These are phyloP conservation scores for Crossaster papposus DNA, from an alignment of 53 echinoderm and acorn worm species.

Conservation along the genomic window DNA sequence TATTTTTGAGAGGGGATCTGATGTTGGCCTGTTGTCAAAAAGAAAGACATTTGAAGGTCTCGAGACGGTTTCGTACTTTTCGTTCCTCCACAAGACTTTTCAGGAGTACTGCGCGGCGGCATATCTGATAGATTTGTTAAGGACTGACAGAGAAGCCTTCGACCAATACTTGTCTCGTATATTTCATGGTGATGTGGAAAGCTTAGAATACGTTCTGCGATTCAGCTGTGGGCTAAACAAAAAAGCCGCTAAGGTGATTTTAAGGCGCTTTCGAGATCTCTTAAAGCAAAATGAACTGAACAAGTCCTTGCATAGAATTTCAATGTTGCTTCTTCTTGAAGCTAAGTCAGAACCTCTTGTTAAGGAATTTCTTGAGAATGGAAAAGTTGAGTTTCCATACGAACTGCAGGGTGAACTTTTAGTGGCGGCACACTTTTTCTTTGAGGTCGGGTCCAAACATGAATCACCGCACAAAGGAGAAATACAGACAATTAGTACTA, in stretches of 20 bases:
- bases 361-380: not conserved
- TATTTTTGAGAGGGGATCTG: not conserved
- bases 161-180: not conserved
- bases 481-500: not conserved
- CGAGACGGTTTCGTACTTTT: not conserved
- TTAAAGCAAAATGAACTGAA: not conserved
- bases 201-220: slow-evolving; percentile 17
- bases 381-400: not conserved
- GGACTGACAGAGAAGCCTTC: not conserved
- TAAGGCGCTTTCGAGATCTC: not conserved
- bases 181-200: not conserved
- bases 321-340: slow-evolving; percentile 19
- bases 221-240: slow-evolving; percentile 19
- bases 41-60: not conserved
- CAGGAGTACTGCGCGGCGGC: slow-evolving; percentile 24
- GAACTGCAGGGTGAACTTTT: slow-evolving; percentile 4
- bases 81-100: slow-evolving; percentile 27
- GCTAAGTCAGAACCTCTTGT: slow-evolving; percentile 1
- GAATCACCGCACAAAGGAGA: not conserved
- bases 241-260: not conserved
- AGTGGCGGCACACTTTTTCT: slow-evolving; percentile 21
- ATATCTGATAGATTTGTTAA: slow-evolving; percentile 6
- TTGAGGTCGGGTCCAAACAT: not conserved
- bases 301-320: not conserved
- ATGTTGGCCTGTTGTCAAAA: not conserved